phyloP scores from a whole-genome alignment of 2,113 vertebrate genomes.

The Neodontobutis hainanensis region DNA sequence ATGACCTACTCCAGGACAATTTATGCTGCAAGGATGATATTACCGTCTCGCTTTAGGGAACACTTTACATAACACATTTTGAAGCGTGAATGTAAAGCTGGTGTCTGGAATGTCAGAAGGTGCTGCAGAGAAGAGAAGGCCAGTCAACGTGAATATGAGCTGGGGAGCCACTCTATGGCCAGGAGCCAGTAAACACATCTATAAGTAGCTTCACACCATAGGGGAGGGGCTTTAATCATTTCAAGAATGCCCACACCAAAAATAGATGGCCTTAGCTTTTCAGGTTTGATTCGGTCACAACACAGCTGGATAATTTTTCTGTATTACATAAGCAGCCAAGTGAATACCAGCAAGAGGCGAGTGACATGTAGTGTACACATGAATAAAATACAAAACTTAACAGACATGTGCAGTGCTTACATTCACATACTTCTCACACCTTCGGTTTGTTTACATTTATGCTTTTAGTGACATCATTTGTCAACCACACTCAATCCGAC shows the following conservation, averaged over 20 bases:
- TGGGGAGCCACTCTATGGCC: conserved; percentile 36
- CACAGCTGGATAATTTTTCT: conserved; percentile 43
- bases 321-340: conserved; percentile 28
- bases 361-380: not conserved
- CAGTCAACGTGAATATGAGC: conserved; percentile 16
- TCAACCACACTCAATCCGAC: not conserved
- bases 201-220: conserved; percentile 38
- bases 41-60: not conserved
- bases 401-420: not conserved
- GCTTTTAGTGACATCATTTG: not conserved
- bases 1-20: not conserved
- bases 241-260: conserved; percentile 57
- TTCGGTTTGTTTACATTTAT: not conserved
- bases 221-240: conserved; percentile 42
- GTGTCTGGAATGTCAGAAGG: not conserved
- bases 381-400: too few species aligned
- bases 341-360: conserved; percentile 17
- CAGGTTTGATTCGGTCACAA: conserved; percentile 39
- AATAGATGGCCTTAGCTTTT: conserved; percentile 64
- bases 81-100: not conserved
- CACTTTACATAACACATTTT: conserved; percentile 4
- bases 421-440: not conserved
- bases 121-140: conserved; percentile 2
- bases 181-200: conserved; percentile 42
- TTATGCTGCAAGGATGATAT: not conserved